phyloP scores from a whole-genome alignment of 1,140 invertebrate genomes.

The Zaprionus tsacasi region DNA sequence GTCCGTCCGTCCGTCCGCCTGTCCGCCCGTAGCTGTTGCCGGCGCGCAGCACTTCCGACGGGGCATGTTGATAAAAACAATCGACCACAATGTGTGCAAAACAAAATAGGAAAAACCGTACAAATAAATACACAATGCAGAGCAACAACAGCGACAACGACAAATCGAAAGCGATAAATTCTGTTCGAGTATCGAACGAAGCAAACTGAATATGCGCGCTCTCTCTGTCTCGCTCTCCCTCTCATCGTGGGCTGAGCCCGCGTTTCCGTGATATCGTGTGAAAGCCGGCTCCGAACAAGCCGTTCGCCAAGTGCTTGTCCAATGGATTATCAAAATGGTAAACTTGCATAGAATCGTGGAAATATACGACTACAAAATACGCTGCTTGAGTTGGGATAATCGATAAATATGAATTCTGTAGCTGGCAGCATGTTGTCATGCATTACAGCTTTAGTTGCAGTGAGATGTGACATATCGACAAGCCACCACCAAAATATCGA shows the following conservation, averaged over 20 bases:
- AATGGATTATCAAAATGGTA: conserved; percentile 48
- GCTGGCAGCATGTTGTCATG: too few relatives aligned
- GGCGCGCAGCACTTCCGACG: conserved; percentile 33
- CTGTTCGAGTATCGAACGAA: conserved; percentile 33
- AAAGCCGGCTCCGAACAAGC: conserved; percentile 41
- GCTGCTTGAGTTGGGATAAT: not conserved
- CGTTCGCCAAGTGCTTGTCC: conserved; percentile 30
- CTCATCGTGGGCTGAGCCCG: conserved; percentile 41
- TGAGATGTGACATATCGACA: too few relatives aligned
- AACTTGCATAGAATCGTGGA: not conserved
- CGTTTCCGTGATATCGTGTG: conserved; percentile 36
- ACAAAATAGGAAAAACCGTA: conserved; percentile 47
- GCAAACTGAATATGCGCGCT: conserved; percentile 36
- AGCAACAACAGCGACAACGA: conserved; percentile 14
- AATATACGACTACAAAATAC: not conserved
- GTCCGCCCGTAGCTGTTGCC: not conserved
- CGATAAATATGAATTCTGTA: not conserved
- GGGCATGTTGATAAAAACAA: conserved; percentile 63
- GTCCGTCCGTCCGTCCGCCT: not conserved
- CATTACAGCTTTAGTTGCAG: not conserved
- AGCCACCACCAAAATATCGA: not conserved
- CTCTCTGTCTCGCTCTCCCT: too few relatives aligned
- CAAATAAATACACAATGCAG: conserved; percentile 58
- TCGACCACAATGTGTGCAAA: conserved; percentile 50
- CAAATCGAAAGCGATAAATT: conserved; percentile 60